phyloP scores from a whole-genome alignment of 2,797 vertebrate genomes.

The Champsocephalus gunnari region DNA sequence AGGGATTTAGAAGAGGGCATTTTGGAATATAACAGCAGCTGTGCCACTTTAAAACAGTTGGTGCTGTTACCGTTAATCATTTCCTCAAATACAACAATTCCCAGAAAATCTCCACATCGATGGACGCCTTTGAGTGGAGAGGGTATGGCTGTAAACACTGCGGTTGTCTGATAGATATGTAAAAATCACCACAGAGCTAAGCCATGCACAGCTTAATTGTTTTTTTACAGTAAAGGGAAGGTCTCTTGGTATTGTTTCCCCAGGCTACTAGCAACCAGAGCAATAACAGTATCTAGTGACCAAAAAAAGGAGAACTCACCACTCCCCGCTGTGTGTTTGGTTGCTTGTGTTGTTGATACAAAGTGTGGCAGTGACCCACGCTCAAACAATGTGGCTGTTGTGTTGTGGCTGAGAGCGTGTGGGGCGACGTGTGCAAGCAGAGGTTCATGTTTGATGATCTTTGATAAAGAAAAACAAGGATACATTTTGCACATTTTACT shows the following conservation, averaged over 20 bases:
- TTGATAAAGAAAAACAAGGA: conserved; percentile 18
- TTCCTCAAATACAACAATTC: conserved; percentile 65
- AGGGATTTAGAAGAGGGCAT: conserved; percentile 22
- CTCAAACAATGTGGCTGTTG: conserved; percentile 55
- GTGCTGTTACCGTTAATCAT: conserved; percentile 57
- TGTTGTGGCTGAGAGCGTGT: conserved; percentile 35
- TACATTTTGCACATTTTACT: neutral
- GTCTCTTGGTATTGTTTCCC: conserved; percentile 74
- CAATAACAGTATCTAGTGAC: conserved; percentile 76
- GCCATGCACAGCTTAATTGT: conserved; percentile 58
- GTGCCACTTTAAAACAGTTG: conserved; percentile 46
- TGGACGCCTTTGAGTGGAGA: conserved; percentile 23
- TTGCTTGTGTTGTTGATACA: conserved; percentile 55
- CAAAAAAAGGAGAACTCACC: conserved; percentile 88
- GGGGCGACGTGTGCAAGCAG: conserved; percentile 32
- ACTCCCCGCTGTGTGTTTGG: conserved; percentile 67
- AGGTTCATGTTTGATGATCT: conserved; percentile 51
- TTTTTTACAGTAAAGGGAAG: conserved; percentile 81
- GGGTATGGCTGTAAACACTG: conserved; percentile 49
- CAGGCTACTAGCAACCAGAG: conserved; percentile 51
- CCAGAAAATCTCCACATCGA: conserved; percentile 62
- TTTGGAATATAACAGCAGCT: conserved; percentile 6
- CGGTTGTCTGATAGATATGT: conserved; percentile 75
- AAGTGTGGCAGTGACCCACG: conserved; percentile 55
- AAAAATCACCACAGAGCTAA: conserved; percentile 48